Conservation (phyloP, 2,113 vertebrate genomes). For the Heliornis fulica region DNA sequence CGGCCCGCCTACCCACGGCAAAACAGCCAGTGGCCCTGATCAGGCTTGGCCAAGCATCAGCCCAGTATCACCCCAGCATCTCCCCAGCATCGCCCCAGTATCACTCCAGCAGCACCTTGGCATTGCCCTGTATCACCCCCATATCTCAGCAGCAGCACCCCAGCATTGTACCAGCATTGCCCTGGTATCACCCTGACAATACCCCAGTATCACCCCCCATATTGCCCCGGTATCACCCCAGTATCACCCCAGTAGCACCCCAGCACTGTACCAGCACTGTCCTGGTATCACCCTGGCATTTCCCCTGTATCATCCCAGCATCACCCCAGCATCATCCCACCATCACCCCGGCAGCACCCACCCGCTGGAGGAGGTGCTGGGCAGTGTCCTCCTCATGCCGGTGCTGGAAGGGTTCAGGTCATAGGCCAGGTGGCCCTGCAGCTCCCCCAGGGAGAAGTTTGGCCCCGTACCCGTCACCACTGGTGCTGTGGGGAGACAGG, state of each 20-base stretch:
- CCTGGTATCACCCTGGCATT: neutral
- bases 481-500: conserved; percentile 74
- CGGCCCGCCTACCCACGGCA: accelerated
- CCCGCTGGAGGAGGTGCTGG: conserved; percentile 96
- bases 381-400: conserved; percentile 89
- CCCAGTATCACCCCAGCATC: neutral
- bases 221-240: too few relatives aligned
- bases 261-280: too few relatives aligned
- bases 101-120: accelerated
- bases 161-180: neutral
- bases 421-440: conserved; percentile 95
- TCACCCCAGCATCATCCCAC: neutral
- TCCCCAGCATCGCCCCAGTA: accelerated
- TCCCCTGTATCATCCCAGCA: accelerated
- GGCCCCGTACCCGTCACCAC: conserved; percentile 92
- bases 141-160: neutral
- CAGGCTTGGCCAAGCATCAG: accelerated
- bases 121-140: neutral
- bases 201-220: too few relatives aligned
- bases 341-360: conserved; percentile 26
- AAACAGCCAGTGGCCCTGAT: accelerated
- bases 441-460: conserved; percentile 95
- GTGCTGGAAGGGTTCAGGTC: conserved; percentile 93
- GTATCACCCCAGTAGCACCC: accelerated
- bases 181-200: neutral